Evolutionary conservation across 2,113 vertebrate species (phyloP), one percentile per base, ranked within the genome.

Genomic region (Salminus brasiliensis): DNA sequence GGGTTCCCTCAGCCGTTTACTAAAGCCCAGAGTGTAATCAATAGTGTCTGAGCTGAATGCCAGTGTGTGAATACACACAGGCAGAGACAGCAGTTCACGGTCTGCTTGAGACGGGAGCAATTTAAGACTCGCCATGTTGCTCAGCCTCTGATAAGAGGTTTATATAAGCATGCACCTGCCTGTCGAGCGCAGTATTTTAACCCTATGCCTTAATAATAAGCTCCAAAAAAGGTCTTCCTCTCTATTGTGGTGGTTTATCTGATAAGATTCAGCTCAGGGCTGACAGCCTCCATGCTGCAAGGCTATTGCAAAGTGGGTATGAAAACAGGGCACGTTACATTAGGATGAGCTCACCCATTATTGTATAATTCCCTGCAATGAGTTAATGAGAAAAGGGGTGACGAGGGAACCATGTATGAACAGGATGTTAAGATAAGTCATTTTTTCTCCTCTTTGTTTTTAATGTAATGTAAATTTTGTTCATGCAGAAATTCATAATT

Each of bases 281-380:
- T 2, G 0, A 7, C 15, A 25, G n/a, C 47, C 63, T n/a, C 15
- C 15, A n/a, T 34, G 60, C 15, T 63, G 60, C 60, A 30, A 34
- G 32, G 60, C 30, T 21, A 45, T 34, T 23, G 36, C 23, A 63
- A 63, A 47, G 9, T 52, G 21, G 29, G 52, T 30, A 75, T 65
- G 39, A 11, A 29, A 34, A 36, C 30, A 53, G 39, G 16, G 5
- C 23, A 69, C 23, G 16, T 25, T 45, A 21, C 27, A 55, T 69
- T 78, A 67, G 34, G 63, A 57, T 77, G 75, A 77, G 49, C n/a
- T 77, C 63, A 77, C 18, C 47, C 23, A n/a, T 10, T 2, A 77
- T 69, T 68, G 43, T 16, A 12, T 69, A 68, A 57, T 43, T 34
- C 21, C 49, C 1, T 30, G 1, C 27, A 53, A 77, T n/a, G 34